These are phyloP conservation scores for Tenodera sinensis DNA, from an alignment of 2,888 invertebrate genomes.

Conservation along the genomic window DNA sequence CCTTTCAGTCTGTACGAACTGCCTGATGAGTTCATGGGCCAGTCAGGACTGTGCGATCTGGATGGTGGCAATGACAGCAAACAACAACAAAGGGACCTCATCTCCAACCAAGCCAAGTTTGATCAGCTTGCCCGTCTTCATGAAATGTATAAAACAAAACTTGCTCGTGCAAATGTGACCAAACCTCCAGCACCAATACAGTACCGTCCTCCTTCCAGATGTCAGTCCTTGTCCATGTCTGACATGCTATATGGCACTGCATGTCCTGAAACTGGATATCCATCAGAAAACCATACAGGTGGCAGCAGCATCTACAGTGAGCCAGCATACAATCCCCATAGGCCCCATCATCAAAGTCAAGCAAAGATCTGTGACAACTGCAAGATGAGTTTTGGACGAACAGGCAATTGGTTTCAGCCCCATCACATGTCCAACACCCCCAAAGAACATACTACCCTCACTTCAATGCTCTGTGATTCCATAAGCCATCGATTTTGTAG, in stretches of 20 bases:
- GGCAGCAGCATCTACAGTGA: constrained; percentile 85
- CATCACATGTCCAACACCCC: neutral
- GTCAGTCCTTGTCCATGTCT: constrained; percentile 66
- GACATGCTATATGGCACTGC: constrained; percentile 60
- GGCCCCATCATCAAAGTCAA: constrained; percentile 43
- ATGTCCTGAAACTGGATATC: constrained; percentile 7
- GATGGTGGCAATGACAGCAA: constrained; percentile 45
- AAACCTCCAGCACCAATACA: constrained; percentile 31
- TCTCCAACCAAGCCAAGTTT: constrained; percentile 51
- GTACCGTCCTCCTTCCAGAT: constrained; percentile 56
- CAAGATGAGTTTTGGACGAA: constrained; percentile 42
- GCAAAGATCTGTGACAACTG: constrained; percentile 73
- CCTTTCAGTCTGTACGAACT: constrained; percentile 35
- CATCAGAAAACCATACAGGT: constrained; percentile 38
- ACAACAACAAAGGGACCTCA: constrained; percentile 43
- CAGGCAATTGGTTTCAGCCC: neutral
- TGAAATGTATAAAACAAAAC: constrained; percentile 74
- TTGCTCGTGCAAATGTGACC: constrained; percentile 60
- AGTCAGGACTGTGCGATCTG: constrained; percentile 33
- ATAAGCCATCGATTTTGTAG: constrained; percentile 6
- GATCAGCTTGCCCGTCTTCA: constrained; percentile 76
- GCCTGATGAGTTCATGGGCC: constrained; percentile 35
- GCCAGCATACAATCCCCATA: constrained; percentile 60
- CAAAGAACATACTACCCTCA: neutral
- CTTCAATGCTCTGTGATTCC: constrained; percentile 1